Evolutionary conservation across 1,140 invertebrate species (phyloP).

Genomic region (Drosophila rufa): DNA sequence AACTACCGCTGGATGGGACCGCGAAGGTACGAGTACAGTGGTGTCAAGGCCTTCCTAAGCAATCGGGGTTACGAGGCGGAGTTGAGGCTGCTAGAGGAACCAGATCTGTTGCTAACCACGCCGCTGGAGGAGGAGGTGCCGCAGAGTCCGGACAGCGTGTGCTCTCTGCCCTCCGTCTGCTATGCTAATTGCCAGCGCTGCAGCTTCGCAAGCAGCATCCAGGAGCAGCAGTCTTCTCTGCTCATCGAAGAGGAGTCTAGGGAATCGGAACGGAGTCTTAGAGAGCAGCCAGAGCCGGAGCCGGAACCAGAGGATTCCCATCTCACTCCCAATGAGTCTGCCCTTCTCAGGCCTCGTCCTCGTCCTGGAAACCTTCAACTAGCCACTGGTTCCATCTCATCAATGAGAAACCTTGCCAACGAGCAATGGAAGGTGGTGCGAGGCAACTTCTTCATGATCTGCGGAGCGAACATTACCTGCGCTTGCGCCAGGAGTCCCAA

Average conservation of each 20-base stretch:
- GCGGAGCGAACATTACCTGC: conserved; percentile 92
- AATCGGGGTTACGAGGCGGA: conserved; percentile 91
- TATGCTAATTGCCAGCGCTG: conserved; percentile 79
- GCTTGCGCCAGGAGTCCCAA: conserved; percentile 90
- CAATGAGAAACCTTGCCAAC: conserved; percentile 39
- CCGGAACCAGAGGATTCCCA: conserved; percentile 8
- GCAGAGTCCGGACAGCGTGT: conserved; percentile 59
- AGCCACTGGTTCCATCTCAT: conserved; percentile 28
- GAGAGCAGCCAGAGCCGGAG: not conserved
- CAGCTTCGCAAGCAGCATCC: conserved; percentile 59
- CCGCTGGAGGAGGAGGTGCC: conserved; percentile 41
- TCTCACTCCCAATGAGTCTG: conserved; percentile 45
- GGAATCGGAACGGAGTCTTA: conserved; percentile 53
- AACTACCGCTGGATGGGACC: conserved; percentile 95
- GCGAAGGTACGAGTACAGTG: conserved; percentile 93
- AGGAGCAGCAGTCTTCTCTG: conserved; percentile 85
- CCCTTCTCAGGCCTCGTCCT: conserved; percentile 49
- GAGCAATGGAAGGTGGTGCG: conserved; percentile 88
- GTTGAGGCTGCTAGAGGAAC: conserved; percentile 65
- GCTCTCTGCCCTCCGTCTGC: conserved; percentile 60
- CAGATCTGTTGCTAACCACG: conserved; percentile 24
- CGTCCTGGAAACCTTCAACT: conserved; percentile 45
- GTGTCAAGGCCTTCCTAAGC: conserved; percentile 90
- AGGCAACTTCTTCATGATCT: conserved; percentile 92
- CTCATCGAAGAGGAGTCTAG: conserved; percentile 69